A percentile compares a stretch with the other conserved stretches of the same genome.
phyloP scores from a whole-genome alignment of 30 jellyfish, hydroid and myxozoan species.

The Haliclystus octoradiatus region DNA sequence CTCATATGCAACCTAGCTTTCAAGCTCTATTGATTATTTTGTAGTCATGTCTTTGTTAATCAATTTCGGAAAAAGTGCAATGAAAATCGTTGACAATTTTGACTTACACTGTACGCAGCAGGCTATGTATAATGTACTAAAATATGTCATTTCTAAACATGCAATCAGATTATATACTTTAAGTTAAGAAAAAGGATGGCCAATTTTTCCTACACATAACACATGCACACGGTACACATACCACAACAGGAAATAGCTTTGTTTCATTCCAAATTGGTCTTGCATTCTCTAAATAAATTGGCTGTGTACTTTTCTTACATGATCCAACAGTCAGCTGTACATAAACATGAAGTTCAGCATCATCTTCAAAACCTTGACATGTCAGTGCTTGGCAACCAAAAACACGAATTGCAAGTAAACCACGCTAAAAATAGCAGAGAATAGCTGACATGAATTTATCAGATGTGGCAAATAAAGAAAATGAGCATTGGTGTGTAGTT shows the following conservation, averaged over 20 bases:
- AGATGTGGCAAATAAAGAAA: background rate
- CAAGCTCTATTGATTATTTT: too few species aligned
- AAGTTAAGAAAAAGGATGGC: too few species aligned
- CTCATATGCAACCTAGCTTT: too few species aligned
- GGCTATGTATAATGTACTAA: too few species aligned
- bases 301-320: slow-evolving; percentile 34
- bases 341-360: slow-evolving; percentile 27
- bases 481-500: too few species aligned
- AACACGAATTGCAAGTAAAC: slow-evolving; percentile 35
- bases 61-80: too few species aligned
- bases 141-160: too few species aligned
- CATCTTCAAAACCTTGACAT: slow-evolving; percentile 23
- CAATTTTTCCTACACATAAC: background rate
- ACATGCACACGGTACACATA: background rate
- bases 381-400: slow-evolving; percentile 38
- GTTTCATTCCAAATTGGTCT: slow-evolving; percentile 50
- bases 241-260: slow-evolving; percentile 39
- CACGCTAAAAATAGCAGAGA: slow-evolving; percentile 5
- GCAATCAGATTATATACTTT: too few species aligned
- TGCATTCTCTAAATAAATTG: slow-evolving; percentile 27
- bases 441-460: background rate
- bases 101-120: too few species aligned
- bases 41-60: too few species aligned
- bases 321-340: slow-evolving; percentile 43
- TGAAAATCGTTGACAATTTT: too few species aligned